Evolutionary conservation across 2,797 vertebrate genomes (phyloP).

Genomic region (Melopsittacus undulatus): DNA sequence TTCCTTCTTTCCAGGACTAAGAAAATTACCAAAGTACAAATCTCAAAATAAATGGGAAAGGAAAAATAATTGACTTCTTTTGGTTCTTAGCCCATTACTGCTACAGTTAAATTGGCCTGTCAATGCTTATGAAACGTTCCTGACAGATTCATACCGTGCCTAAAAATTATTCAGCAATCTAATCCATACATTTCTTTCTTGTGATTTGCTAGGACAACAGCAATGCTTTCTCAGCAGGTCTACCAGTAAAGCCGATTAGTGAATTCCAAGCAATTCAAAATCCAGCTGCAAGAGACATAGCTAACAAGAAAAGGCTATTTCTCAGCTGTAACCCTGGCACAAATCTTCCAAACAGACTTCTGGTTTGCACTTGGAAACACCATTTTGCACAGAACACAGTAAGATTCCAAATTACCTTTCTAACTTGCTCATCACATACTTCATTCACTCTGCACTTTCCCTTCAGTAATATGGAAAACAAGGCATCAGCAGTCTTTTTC

Average conservation of each 20-base stretch:
- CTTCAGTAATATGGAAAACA: not conserved
- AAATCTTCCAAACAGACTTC: not conserved
- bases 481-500: not conserved
- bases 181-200: conserved; percentile 9
- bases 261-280: conserved; percentile 42
- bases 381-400: not conserved
- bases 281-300: not conserved
- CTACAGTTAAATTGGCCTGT: not conserved
- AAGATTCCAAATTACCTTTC: not conserved
- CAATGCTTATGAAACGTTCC: not conserved
- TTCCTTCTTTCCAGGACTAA: not conserved
- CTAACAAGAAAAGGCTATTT: conserved; percentile 2
- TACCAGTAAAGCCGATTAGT: conserved; percentile 55
- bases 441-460: not conserved
- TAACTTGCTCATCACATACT: not conserved
- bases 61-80: not conserved
- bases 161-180: conserved; percentile 31
- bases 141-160: not conserved
- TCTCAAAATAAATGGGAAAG: not conserved
- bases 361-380: not conserved
- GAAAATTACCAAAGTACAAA: not conserved
- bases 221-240: conserved; percentile 54
- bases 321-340: not conserved
- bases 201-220: not conserved
- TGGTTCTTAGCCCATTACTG: not conserved